Conservation (phyloP, 2,888 invertebrate genomes). For the Eumacrocentrus americanus region DNA sequence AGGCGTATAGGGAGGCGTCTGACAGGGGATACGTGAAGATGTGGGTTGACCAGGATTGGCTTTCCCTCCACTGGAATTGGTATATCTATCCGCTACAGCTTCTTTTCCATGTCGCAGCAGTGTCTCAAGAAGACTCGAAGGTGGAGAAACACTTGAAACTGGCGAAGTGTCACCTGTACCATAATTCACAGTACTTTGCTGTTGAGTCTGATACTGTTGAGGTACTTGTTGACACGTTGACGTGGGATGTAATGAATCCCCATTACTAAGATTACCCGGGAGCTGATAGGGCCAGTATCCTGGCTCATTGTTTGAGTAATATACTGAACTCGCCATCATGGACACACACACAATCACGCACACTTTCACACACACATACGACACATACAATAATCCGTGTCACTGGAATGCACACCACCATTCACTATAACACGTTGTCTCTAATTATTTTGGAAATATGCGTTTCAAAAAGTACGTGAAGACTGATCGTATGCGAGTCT, state of each 20-base stretch:
- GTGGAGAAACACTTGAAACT: slow-evolving; percentile 14
- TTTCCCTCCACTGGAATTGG: neutral
- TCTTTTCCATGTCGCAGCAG: slow-evolving; percentile 48
- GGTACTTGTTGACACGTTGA: slow-evolving; percentile 28
- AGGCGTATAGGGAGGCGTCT: slow-evolving; percentile 48
- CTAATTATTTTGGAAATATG: neutral
- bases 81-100: slow-evolving; percentile 40
- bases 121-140: slow-evolving; percentile 45
- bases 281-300: slow-evolving; percentile 46
- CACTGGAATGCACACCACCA: neutral
- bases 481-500: slow-evolving; percentile 39
- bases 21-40: slow-evolving; percentile 37
- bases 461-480: slow-evolving; percentile 27
- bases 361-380: neutral
- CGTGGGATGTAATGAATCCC: slow-evolving; percentile 32
- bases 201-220: slow-evolving; percentile 25
- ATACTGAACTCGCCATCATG: slow-evolving; percentile 47
- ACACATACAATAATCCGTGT: too few species aligned
- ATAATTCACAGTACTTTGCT: slow-evolving; percentile 33
- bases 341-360: neutral
- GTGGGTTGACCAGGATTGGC: slow-evolving; percentile 24
- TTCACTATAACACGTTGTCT: neutral
- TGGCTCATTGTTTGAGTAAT: slow-evolving; percentile 39
- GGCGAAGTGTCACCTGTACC: slow-evolving; percentile 17
- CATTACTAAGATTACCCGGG: slow-evolving; percentile 30